Evolutionary conservation across 2,797 vertebrate genomes (phyloP).

Genomic region (Sebastes vulpes): DNA sequence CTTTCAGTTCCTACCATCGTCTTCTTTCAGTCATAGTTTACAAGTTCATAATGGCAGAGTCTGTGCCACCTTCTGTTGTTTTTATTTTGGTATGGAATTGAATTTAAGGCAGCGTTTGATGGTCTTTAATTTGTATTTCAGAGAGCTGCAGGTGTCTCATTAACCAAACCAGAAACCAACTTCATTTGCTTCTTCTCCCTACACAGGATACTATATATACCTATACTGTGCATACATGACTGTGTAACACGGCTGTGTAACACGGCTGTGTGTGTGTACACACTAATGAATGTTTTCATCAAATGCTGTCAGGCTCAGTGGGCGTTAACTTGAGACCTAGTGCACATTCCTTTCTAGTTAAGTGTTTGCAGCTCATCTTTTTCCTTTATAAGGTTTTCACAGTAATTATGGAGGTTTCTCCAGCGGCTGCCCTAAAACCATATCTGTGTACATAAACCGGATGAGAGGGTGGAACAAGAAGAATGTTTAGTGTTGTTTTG

Average conservation of each 20-base stretch:
- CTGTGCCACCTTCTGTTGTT: not conserved
- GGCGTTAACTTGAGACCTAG: constrained; percentile 54
- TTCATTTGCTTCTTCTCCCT: not conserved
- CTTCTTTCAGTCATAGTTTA: not conserved
- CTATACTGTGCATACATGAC: not conserved
- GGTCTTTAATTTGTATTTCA: not conserved
- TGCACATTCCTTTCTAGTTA: constrained; percentile 44
- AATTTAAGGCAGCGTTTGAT: not conserved
- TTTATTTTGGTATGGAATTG: not conserved
- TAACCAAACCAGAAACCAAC: not conserved
- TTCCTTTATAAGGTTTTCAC: constrained; percentile 45
- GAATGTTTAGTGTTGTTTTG: constrained; percentile 15
- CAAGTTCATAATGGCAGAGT: not conserved
- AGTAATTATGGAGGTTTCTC: constrained; percentile 61
- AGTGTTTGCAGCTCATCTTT: constrained; percentile 54
- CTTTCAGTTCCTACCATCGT: not conserved
- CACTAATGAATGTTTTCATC: constrained; percentile 73
- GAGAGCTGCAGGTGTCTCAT: not conserved
- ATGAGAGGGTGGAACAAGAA: constrained; percentile 53
- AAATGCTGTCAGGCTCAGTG: constrained; percentile 55
- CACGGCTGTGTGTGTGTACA: not conserved
- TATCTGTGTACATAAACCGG: constrained; percentile 44
- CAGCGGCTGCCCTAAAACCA: constrained; percentile 50
- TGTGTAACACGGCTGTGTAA: too few relatives aligned
- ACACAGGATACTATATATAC: not conserved